Evolutionary conservation across 1,140 invertebrate species (phyloP).

Genomic region (Bombus difficillimus): DNA sequence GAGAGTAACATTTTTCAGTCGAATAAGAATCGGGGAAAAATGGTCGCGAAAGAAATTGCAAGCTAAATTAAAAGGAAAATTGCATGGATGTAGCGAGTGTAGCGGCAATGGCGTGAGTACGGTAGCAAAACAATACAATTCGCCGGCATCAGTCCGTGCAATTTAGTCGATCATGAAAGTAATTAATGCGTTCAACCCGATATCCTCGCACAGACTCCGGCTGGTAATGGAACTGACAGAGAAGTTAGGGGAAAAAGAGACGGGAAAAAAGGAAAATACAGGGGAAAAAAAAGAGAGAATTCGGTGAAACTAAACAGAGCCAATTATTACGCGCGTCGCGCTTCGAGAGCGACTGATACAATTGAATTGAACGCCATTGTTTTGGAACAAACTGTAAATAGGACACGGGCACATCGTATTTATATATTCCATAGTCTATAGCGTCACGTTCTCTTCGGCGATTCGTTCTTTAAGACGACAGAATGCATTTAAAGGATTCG

Average conservation of each 20-base stretch:
- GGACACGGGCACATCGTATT: slow-evolving; percentile 32
- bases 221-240: slow-evolving; percentile 10
- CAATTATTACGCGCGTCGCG: slow-evolving; percentile 25
- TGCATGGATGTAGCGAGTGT: neutral
- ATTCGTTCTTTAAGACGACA: slow-evolving; percentile 2
- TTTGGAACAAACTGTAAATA: slow-evolving; percentile 48
- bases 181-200: slow-evolving; percentile 35
- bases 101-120: neutral
- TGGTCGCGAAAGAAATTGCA: slow-evolving; percentile 1
- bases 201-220: neutral
- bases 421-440: neutral
- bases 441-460: neutral
- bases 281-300: neutral
- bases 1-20: neutral
- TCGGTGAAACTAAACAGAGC: slow-evolving; percentile 9
- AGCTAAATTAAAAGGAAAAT: slow-evolving; percentile 31
- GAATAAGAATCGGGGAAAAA: neutral
- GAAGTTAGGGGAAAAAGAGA: no score
- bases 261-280: neutral
- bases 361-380: slow-evolving; percentile 51
- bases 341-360: neutral
- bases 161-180: slow-evolving; percentile 47
- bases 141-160: neutral
- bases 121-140: slow-evolving; percentile 9
- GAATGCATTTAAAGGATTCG: slow-evolving; percentile 13